Base-by-base conservation (phyloP, 2,113 vertebrate genomes). In the Corythaeola cristata region DNA sequence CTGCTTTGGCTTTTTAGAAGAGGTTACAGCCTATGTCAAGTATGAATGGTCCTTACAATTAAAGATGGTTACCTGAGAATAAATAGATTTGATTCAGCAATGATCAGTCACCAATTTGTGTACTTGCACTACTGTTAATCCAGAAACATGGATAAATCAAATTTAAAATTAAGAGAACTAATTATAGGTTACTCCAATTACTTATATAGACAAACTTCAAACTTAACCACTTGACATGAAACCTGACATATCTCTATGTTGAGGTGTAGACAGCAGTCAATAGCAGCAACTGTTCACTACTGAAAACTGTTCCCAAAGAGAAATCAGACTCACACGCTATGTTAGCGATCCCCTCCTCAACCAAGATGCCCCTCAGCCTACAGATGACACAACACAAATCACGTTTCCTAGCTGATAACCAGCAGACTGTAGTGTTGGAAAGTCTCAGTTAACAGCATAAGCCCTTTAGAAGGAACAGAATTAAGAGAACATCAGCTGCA, bases 231-330 rank as follows among this genome's bases (percentile, higher is more conserved):
- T 45, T 67, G 27, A 71, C 13, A 8, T 32, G 26, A 68, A 93
- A 45, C 15, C 4, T 11, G 39, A 41, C 2, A 0, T 12, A 9
- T 13, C 18, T 66, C 35, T 44, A 21, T 0, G 0, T 6, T 33
- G 17, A 78, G 12, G 9, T 23, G 22, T 4, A 82, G 26, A 45
- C 16, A 45, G 9, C 6, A 9, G 10, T n/a, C 26, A 80, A 55
- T 0, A 66, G 14, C 58, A 87, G 47, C 60, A 84, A 58, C 28
- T 37, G 17, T 6, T 62, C 28, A n/a, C 6, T 63, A 39, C 63
- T 59, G 41, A 50, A 68, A 85, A 79, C 26, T 49, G 52, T 9
- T 52, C 35, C 67, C 1, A 3, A 83, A 37, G 2, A 60, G 44
- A 33, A 88, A 33, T 63, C 6, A 39, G 33, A 52, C 14, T 71